Evolutionary conservation across 2,888 invertebrate species (phyloP).

Genomic region (Caenorhabditis sp.): DNA sequence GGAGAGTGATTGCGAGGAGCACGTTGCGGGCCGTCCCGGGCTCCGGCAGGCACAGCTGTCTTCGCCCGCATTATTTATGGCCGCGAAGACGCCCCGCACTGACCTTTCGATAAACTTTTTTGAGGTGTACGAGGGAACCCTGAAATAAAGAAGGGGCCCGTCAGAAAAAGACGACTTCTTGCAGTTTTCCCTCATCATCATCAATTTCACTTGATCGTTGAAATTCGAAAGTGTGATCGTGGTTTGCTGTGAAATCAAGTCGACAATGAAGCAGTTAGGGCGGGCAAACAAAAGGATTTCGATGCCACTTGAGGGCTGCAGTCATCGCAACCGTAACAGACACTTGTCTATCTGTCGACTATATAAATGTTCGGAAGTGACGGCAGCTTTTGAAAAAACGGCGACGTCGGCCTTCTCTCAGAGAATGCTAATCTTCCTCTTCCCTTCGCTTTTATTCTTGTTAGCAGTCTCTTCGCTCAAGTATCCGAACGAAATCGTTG

Average conservation of each 20-base stretch:
- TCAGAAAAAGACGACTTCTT: too few species aligned
- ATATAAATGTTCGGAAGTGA: conserved; percentile 49
- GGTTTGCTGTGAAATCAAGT: conserved; percentile 31
- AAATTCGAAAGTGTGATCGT: conserved; percentile 50
- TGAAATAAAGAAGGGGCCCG: too few species aligned
- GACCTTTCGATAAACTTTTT: conserved; percentile 52
- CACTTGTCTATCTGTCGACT: conserved; percentile 41
- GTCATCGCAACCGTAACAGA: conserved; percentile 49
- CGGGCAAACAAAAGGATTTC: conserved; percentile 47
- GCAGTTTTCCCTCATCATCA: conserved; percentile 20
- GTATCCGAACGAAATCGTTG: conserved; percentile 77
- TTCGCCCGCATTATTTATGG: conserved; percentile 50
- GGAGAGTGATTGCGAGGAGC: conserved; percentile 1
- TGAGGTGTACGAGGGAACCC: conserved; percentile 29
- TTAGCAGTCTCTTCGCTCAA: conserved; percentile 18
- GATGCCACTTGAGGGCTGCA: conserved; percentile 34
- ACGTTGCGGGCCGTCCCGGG: conserved; percentile 5
- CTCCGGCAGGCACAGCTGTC: conserved; percentile 32
- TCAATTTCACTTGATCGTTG: conserved; percentile 54
- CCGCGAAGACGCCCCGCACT: conserved; percentile 1
- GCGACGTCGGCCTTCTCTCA: neutral
- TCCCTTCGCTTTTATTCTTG: conserved; percentile 4
- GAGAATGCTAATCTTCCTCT: conserved; percentile 28
- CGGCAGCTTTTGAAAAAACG: conserved; percentile 29
- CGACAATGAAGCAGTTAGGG: conserved; percentile 42